These are phyloP conservation scores for Lasiommata megera DNA, from an alignment of 2,888 invertebrate species.

Conservation along the genomic window DNA sequence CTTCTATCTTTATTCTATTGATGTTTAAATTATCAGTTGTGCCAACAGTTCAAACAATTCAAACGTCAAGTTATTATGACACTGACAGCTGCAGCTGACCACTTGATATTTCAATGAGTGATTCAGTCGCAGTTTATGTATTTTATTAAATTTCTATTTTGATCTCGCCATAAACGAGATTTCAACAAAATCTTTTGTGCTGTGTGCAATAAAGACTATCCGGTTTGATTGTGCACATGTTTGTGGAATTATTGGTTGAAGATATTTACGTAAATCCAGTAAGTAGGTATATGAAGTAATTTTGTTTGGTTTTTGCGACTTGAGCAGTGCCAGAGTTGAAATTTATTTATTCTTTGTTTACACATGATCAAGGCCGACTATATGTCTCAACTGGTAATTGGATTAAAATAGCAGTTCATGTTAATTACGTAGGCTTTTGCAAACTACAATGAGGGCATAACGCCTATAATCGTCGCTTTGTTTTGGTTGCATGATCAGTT, in stretches of 20 bases:
- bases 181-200: slow-evolving; percentile 31
- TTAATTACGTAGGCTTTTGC: not conserved
- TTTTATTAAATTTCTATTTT: slow-evolving; percentile 34
- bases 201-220: slow-evolving; percentile 16
- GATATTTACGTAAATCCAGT: slow-evolving; percentile 8
- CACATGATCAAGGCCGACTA: slow-evolving; percentile 60
- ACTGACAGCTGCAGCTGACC: slow-evolving; percentile 4
- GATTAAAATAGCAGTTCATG: slow-evolving; percentile 30
- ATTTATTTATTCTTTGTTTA: slow-evolving; percentile 54
- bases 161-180: slow-evolving; percentile 41
- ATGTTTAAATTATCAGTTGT: not conserved
- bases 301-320: slow-evolving; percentile 38
- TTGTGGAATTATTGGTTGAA: slow-evolving; percentile 3
- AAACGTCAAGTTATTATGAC: not conserved
- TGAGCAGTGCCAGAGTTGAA: slow-evolving; percentile 33
- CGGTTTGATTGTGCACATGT: not conserved
- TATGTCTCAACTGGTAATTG: slow-evolving; percentile 41
- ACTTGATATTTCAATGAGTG: slow-evolving; percentile 39
- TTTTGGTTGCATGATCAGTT: slow-evolving; percentile 45
- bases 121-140: slow-evolving; percentile 60
- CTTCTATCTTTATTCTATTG: not conserved
- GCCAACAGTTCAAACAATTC: not conserved
- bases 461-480: slow-evolving; percentile 30
- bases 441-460: not conserved
- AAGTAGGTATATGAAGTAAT: slow-evolving; percentile 19